Percentiles rank a stretch among this genome's conserved stretches.
Evolutionary conservation across 2,797 vertebrate species (phyloP).

Genomic region (Spinibarbus caldwelli): DNA sequence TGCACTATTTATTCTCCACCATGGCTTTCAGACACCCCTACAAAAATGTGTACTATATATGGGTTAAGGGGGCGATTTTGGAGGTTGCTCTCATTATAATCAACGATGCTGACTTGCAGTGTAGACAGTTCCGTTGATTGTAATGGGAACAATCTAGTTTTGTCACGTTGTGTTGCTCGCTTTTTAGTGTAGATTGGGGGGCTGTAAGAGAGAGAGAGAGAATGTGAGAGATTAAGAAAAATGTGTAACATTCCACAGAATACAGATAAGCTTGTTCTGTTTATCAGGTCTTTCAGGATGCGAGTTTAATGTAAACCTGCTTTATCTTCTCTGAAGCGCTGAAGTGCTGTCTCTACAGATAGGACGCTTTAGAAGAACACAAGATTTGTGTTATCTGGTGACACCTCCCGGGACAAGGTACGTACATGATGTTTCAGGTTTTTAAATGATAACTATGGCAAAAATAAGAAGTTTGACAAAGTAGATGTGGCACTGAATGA

Average conservation of each 20-base stretch:
- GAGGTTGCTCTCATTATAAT: slow-evolving; percentile 5
- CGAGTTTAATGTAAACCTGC: neutral
- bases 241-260: neutral
- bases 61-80: neutral
- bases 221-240: slow-evolving; percentile 17
- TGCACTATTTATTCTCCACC: neutral
- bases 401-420: slow-evolving; percentile 18
- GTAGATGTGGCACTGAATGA: neutral
- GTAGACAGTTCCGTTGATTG: slow-evolving; percentile 2
- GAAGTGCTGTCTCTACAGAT: slow-evolving; percentile 20
- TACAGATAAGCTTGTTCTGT: slow-evolving; percentile 26
- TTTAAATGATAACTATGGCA: slow-evolving; percentile 15
- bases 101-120: neutral
- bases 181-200: neutral
- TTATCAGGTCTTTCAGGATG: slow-evolving; percentile 25
- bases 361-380: slow-evolving; percentile 11
- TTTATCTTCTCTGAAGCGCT: slow-evolving; percentile 26
- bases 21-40: neutral
- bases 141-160: slow-evolving; percentile 6
- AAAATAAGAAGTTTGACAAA: neutral
- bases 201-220: neutral
- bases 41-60: neutral
- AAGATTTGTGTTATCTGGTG: slow-evolving; percentile 18
- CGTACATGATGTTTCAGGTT: neutral
- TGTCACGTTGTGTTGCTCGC: neutral